Base-by-base conservation (phyloP, 1,140 invertebrate genomes). In the Zeugodacus cucurbitae region DNA sequence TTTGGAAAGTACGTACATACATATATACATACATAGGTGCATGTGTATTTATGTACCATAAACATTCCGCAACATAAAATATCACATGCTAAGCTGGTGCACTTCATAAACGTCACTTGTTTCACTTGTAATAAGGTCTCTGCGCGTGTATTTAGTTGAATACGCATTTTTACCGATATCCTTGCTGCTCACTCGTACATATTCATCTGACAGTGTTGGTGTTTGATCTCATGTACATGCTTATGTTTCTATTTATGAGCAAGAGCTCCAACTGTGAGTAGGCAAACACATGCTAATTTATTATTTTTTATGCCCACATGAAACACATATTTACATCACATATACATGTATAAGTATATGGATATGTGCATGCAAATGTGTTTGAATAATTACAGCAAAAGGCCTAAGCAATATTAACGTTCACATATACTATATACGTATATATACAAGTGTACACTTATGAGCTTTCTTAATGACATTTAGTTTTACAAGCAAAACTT, bases 71-170 rank as follows among this genome's bases (percentile, higher is more conserved):
- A 26, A 82, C 74, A 82, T 48, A 82, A 82, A 82, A 82, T 44
- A 48, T 82, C n/a, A 26, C 74, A 82, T 54, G n/a, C 44, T 82
- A 26, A 48, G 74, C 14, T 48, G 6, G 74, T 48, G 17, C n/a
- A 82, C 41, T 48, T 82, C 74, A 82, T 82, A 82, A 82, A 82
- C 74, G 74, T 82, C 41, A 82, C 74, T 82, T 82, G 74, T 82
- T 82, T 82, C n/a, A n/a, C n/a, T n/a, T 82, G 20, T 48, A 82
- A 82, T 82, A 82, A 82, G 74, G 74, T 48, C 41, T 82, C 70
- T 82, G 41, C 1, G 41, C 41, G 4, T 48, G 74, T 82, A 26
- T 82, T 82, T 44, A 34, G 37, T 82, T 41, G 41, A 82, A 41
- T 82, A 32, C 41, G 74, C 74, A 48, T 48, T 74, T 74, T 74